Evolutionary conservation across 1,140 invertebrate genomes (phyloP), one percentile per base, ranked within the genome.

Genomic region (Maconellicoccus hirsutus): DNA sequence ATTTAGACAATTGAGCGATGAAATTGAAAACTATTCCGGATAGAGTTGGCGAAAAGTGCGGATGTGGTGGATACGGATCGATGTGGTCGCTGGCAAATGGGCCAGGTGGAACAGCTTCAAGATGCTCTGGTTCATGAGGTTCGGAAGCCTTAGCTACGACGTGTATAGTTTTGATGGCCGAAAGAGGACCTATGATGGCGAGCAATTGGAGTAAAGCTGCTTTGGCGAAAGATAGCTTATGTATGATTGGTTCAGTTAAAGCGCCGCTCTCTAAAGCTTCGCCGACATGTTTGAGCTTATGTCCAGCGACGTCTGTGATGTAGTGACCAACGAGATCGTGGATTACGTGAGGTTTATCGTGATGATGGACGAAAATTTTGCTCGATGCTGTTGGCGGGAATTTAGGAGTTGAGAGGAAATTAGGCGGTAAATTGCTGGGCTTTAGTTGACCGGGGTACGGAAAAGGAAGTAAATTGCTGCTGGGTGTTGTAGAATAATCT

Each of bases 291-390:
- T 66, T 66, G 8, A 66, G 19, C 61, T 66, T 66, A 25, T 66
- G 61, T 23, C 61, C 61, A 14, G 61, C 61, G 2, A 66, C 61
- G 16, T 66, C 61, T 10, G 22, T 66, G 61, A 66, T 66, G 16
- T 6, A 3, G 21, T 66, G 61, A 25, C 61, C 61, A 23, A 66
- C 19, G 4, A 66, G 7, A 25, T 66, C 61, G 61, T 66, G 61
- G 22, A 66, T 26, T 25, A 66, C 10, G 16, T 66, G 61, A 25
- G 21, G 61, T 19, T 66, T 66, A 16, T 66, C 61, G 21, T 66
- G 61, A 26, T 66, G 61, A 16, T 66, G 61, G 22, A 66, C 61
- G 21, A 66, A 66, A 14, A 66, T 66, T 25, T 66, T 66, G 25
- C 25, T 66, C 3, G 61, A 66, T 3, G 61, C 61, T 4, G 61